Conservation (phyloP, 35 echinoderm and acorn worm genomes). For the Acanthaster planci region DNA sequence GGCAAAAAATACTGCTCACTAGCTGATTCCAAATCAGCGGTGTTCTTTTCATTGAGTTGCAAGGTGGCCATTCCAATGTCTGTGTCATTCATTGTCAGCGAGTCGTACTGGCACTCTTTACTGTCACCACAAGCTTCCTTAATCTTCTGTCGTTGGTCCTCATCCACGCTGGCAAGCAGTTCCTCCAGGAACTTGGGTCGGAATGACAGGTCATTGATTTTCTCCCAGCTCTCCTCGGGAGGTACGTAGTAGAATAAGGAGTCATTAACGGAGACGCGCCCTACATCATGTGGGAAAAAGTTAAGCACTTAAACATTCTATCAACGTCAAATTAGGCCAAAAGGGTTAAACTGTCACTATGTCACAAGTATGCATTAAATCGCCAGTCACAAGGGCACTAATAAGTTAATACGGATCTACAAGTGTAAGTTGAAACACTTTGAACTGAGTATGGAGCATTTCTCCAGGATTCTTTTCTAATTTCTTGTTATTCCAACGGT, state of each 20-base stretch:
- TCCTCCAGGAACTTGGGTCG: slow-evolving; percentile 72
- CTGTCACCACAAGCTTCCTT: slow-evolving; percentile 30
- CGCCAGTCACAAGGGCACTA: too few species aligned
- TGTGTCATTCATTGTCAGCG: slow-evolving; percentile 40
- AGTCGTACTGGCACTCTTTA: slow-evolving; percentile 67
- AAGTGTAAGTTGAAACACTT: too few species aligned
- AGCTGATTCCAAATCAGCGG: neutral
- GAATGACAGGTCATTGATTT: slow-evolving; percentile 58
- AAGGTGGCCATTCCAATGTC: slow-evolving; percentile 50
- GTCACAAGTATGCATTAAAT: too few species aligned
- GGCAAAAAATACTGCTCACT: neutral
- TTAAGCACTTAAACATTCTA: too few species aligned
- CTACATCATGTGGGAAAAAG: slow-evolving; percentile 40
- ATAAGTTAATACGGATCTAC: too few species aligned
- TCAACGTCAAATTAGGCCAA: too few species aligned
- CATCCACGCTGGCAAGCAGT: slow-evolving; percentile 9
- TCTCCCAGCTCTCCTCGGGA: slow-evolving; percentile 8
- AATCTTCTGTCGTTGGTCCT: neutral
- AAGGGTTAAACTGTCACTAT: too few species aligned
- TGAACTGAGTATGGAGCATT: too few species aligned
- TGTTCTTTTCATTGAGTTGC: slow-evolving; percentile 12
- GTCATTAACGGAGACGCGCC: slow-evolving; percentile 45
- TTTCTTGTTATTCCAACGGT: too few species aligned
- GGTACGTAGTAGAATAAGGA: slow-evolving; percentile 65
- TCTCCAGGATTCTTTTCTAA: too few species aligned